Evolutionary conservation across 1,140 invertebrate species (phyloP).

Genomic region (Amyelois transitella): DNA sequence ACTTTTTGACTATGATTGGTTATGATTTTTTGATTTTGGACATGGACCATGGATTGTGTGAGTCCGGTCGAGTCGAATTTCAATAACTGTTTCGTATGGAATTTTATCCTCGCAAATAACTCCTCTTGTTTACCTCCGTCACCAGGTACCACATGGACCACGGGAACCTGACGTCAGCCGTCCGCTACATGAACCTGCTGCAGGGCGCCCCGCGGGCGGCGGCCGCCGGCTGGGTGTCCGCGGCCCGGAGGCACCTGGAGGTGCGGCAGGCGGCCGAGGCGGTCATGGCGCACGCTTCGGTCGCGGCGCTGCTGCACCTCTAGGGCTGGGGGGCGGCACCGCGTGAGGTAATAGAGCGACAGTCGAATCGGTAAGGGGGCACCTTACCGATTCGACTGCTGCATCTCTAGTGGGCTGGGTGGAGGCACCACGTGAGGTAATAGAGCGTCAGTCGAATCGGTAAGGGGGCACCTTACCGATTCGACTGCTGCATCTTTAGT

Average conservation of each 20-base stretch:
- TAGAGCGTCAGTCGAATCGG: conserved; percentile 90
- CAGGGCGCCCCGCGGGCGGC: conserved; percentile 88
- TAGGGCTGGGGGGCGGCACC: conserved; percentile 68
- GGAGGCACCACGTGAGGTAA: conserved; percentile 86
- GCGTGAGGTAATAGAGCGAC: conserved; percentile 96
- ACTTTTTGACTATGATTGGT: too few relatives aligned
- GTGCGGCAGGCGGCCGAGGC: conserved; percentile 92
- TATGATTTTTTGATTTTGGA: too few relatives aligned
- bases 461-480: conserved; percentile 94
- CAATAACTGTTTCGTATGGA: too few relatives aligned
- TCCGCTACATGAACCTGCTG: conserved; percentile 93
- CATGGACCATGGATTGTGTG: too few relatives aligned
- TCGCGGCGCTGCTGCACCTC: conserved; percentile 81
- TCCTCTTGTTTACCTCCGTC: background rate
- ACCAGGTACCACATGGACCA: conserved; percentile 91
- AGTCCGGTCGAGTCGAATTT: too few relatives aligned
- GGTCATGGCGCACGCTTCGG: conserved; percentile 88
- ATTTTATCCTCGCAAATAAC: too few relatives aligned
- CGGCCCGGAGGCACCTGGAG: conserved; percentile 89
- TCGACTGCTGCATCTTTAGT: conserved; percentile 89
- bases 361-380: conserved; percentile 89
- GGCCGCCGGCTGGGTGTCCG: conserved; percentile 90
- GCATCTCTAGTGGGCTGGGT: conserved; percentile 73
- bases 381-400: conserved; percentile 85
- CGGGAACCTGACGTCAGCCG: conserved; percentile 87